Base-by-base conservation (phyloP, 1,140 invertebrate species). In the Helicorthomorpha holstii region DNA sequence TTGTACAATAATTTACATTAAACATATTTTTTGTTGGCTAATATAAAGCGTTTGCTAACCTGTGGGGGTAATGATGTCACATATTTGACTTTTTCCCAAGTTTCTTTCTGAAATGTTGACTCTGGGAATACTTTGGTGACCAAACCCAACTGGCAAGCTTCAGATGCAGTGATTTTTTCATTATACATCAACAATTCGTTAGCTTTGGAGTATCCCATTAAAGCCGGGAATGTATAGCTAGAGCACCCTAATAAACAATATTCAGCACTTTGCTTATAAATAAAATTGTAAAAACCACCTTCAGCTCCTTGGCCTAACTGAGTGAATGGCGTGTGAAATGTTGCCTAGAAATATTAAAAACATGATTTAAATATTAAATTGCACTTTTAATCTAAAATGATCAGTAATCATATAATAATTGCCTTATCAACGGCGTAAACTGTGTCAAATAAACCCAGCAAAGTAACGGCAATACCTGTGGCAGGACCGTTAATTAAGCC, bases 401-500 rank as follows among this genome's bases (percentile, higher is more conserved):
- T n/a, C n/a, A n/a, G 38, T 7, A 25, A 46, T 25, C 25, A 22
- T 10, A 46, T 25, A 55, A 19, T 19, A 57, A 41, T 59, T 63
- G 78, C 78, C 54, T 65, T 77, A 52, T 87, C 78, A n/a, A 80
- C 79, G 41, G 87, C 83, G 69, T 86, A 91, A 24, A 95, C 80
- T 46, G 84, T 72, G 72, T 98, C 93, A 75, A 80, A 95, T 0
- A 96, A 70, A 10, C 77, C 78, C 22, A 91, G 66, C 0, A 81
- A 77, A 7, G 91, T 95, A 0, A 81, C 80, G 47, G 80, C 80
- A 57, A 97, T 80, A 21, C 94, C 94, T 55, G 95, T 76, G n/a
- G 91, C 88, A 47, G 86, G 88, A 29, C 91, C 93, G 76, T 97
- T 93, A 0, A 97, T 80, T 42, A 93, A 68, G 34, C 80, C 85